These are phyloP conservation scores for Brachionus sp. DNA, from an alignment of 1,140 invertebrate genomes.

Conservation along the genomic window DNA sequence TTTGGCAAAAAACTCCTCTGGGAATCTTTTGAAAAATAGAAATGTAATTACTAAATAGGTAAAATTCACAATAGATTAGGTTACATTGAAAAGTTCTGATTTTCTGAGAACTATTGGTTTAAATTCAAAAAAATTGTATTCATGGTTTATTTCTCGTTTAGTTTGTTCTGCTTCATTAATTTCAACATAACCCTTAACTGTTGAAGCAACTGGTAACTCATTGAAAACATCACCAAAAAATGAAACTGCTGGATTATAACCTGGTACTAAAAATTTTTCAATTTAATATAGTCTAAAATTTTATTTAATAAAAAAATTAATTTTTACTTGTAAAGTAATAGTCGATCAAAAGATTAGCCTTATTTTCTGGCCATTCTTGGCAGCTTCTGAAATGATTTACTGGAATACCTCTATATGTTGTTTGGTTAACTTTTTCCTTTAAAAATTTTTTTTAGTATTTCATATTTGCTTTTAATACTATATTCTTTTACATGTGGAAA, in stretches of 20 bases:
- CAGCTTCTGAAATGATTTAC: conserved; percentile 30
- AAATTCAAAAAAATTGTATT: conserved; percentile 38
- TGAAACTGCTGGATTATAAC: conserved; percentile 11
- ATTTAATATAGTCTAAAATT: background rate
- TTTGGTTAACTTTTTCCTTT: conserved; percentile 5
- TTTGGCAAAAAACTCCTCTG: conserved; percentile 14
- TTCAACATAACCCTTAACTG: background rate
- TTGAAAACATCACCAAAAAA: conserved; percentile 3
- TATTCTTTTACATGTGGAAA: conserved; percentile 10
- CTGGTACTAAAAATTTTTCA: background rate
- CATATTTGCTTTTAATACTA: background rate
- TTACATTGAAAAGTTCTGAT: conserved; percentile 30
- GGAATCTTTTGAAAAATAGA: too few relatives aligned
- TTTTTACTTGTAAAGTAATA: conserved; percentile 34
- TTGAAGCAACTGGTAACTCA: background rate
- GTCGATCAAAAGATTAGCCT: background rate
- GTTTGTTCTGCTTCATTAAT: background rate
- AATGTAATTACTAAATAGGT: too few relatives aligned
- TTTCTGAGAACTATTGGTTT: background rate
- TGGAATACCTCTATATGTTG: background rate
- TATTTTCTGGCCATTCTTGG: conserved; percentile 16
- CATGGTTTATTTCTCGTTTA: conserved; percentile 3
- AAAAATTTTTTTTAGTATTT: background rate
- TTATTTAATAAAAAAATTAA: background rate
- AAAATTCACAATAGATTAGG: too few relatives aligned